Evolutionary conservation across 2,888 invertebrate genomes (phyloP).

Genomic region (Choristoneura rosaceana): DNA sequence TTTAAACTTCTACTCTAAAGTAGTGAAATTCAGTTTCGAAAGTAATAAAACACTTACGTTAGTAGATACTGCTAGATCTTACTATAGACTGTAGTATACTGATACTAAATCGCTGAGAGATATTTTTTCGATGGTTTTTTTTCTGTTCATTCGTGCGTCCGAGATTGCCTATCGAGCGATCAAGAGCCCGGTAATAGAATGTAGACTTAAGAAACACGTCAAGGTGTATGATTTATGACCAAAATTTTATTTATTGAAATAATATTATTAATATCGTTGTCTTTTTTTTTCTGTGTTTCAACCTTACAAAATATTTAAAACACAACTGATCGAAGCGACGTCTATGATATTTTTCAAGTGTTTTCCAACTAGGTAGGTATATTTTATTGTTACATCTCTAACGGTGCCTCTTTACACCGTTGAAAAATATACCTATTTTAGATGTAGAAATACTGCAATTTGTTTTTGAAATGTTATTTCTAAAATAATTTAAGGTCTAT

Average conservation of each 20-base stretch:
- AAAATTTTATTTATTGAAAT: not conserved
- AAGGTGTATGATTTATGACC: conserved; percentile 12
- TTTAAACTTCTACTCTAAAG: not conserved
- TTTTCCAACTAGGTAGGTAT: too few species aligned
- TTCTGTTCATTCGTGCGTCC: conserved; percentile 64
- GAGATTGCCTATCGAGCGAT: conserved; percentile 70
- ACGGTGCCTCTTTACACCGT: too few species aligned
- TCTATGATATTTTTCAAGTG: not conserved
- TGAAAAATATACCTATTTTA: too few species aligned
- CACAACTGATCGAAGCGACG: not conserved
- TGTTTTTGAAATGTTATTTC: conserved; percentile 40
- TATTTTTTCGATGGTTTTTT: conserved; percentile 57
- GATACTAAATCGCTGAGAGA: conserved; percentile 40
- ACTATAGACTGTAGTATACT: not conserved
- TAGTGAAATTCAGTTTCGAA: not conserved
- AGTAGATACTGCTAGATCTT: conserved; percentile 10
- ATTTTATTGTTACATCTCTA: too few species aligned
- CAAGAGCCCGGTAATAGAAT: conserved; percentile 60
- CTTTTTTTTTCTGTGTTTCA: not conserved
- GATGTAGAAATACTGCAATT: too few species aligned
- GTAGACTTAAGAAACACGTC: conserved; percentile 51
- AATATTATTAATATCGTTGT: not conserved
- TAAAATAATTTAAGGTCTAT: conserved; percentile 50
- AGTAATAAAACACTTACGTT: not conserved
- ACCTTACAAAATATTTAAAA: not conserved